Evolutionary conservation across 2,797 vertebrate species (phyloP), one percentile per base, ranked within the genome.

Genomic region (Sebastes taczanowskii): DNA sequence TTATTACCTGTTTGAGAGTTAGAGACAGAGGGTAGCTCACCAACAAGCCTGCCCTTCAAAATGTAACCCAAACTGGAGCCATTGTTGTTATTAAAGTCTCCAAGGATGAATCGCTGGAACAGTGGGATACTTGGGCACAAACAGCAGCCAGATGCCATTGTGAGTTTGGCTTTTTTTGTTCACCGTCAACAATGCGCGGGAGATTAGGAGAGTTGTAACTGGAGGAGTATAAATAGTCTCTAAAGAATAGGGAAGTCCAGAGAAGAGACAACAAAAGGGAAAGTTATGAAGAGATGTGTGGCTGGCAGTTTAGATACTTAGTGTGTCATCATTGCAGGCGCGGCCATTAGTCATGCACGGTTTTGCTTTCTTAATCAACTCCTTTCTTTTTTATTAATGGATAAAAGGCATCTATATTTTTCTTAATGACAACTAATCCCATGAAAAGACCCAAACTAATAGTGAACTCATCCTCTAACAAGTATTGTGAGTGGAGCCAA

Each of bases 81-180:
- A 82, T 91, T 92, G 89, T 92, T 81, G 32, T 58, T 65, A 38
- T 79, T 74, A 60, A 73, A 60, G 83, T 83, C 84, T 84, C 71
- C 49, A 35, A 74, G 71, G 67, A n/a, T 62, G 62, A 70, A 61
- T 53, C 73, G 58, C 52, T 76, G 58, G 60, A 85, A 77, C 65
- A 60, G 56, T 9, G 42, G 46, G 68, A 80, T 27, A 72, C 61
- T 46, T 20, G 65, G 27, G 52, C 74, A 65, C 72, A 88, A 78
- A 81, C 59, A 78, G 74, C 76, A 71, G 78, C 59, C 78, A 76
- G 82, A 68, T 68, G 56, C 82, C 70, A 82, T 85, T 89, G 83
- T 91, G 60, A 81, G 27, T 70, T 73, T 72, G 7, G 11, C 32
- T 63, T 78, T 64, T 52, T 52, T 52, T 25, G 62, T 66, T 64